Evolutionary conservation across 2,888 invertebrate genomes (phyloP).

Genomic region (Parelbella ahira): DNA sequence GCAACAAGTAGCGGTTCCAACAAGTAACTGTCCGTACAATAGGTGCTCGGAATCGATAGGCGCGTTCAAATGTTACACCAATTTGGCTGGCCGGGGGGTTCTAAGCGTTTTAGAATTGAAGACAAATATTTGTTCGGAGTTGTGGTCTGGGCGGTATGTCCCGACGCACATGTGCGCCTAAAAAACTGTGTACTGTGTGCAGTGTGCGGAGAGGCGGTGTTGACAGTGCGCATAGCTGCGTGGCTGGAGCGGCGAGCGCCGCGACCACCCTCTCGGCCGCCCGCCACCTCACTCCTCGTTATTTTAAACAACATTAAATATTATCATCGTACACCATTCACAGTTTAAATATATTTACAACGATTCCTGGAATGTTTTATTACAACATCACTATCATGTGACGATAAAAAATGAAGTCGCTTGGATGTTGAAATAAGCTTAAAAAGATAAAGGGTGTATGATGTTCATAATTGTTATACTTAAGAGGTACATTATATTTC

Average conservation of each 20-base stretch:
- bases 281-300: slow-evolving; percentile 23
- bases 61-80: slow-evolving; percentile 56
- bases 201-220: slow-evolving; percentile 59
- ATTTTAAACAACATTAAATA: slow-evolving; percentile 35
- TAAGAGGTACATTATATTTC: too few relatives aligned
- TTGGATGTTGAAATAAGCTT: slow-evolving; percentile 11
- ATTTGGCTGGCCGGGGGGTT: slow-evolving; percentile 57
- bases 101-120: slow-evolving; percentile 73
- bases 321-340: slow-evolving; percentile 31
- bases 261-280: slow-evolving; percentile 51
- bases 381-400: slow-evolving; percentile 25
- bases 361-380: slow-evolving; percentile 24
- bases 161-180: slow-evolving; percentile 63
- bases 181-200: slow-evolving; percentile 66
- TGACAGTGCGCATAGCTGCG: slow-evolving; percentile 76
- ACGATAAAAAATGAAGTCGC: slow-evolving; percentile 17
- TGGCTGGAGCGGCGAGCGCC: slow-evolving; percentile 35
- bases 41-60: too few relatives aligned
- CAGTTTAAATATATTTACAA: slow-evolving; percentile 30
- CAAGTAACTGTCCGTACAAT: too few relatives aligned
- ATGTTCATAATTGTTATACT: background rate
- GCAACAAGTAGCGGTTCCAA: too few relatives aligned
- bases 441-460: background rate
- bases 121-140: slow-evolving; percentile 72
- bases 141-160: slow-evolving; percentile 64